Base-by-base conservation (phyloP, 2,797 vertebrate species). In the Carapus acus region DNA sequence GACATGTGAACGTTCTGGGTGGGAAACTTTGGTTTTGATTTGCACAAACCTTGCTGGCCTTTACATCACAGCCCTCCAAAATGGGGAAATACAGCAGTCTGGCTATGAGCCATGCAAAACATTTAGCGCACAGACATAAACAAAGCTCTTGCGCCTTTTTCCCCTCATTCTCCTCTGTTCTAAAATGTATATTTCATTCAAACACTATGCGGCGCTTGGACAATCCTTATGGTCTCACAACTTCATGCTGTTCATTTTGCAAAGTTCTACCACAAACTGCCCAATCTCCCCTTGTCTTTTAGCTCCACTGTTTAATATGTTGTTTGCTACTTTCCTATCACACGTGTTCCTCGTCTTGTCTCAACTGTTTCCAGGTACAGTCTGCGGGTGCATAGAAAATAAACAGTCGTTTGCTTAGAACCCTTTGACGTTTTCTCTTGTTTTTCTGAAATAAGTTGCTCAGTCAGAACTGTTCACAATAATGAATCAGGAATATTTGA, bases 271-370 rank as follows among this genome's bases (percentile, higher is more conserved):
- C 70, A 70, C 73, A 68, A 73, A 61, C 67, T 71, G 66, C 66
- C 48, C 2, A 1, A 41, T 29, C 66, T 42, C 58, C 58, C 63
- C 64, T 68, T 66, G 8, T 71, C 69, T 80, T 67, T 78, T 75
- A 79, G 71, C 71, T 78, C 62, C 73, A 52, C 34, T 73, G 75
- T 79, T 80, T 80, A 84, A 85, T 86, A 85, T 86, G 85, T 83
- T 24, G 63, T 68, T 85, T 85, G 80, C 81, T 82, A 75, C 77
- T 81, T 79, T 74, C 80, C 69, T 77, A 68, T 75, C 71, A 73
- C 83, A 83, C 74, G 80, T 85, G 83, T 85, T 86, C 80, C 86
- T 85, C 83, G 82, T 86, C 83, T 83, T 83, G 81, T 81, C 78
- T 75, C 34, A 62, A 62, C 75, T 70, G 84, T 84, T 80, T 86